These are phyloP conservation scores for Archips xylosteana DNA, from an alignment of 2,888 invertebrate genomes.

Conservation along the genomic window DNA sequence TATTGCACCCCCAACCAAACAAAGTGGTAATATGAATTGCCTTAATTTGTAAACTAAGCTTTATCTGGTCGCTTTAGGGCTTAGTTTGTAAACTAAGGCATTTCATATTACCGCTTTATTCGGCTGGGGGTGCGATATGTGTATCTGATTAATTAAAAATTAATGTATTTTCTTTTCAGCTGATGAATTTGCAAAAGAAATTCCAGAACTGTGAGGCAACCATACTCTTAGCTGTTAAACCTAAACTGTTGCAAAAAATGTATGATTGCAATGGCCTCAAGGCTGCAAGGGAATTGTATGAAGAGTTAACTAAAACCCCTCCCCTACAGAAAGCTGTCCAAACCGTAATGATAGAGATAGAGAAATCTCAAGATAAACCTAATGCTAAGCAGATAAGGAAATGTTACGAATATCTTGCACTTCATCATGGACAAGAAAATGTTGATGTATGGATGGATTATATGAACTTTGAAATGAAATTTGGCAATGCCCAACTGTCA, in stretches of 20 bases:
- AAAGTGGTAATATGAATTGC: too few relatives aligned
- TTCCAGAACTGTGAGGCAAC: conserved; percentile 79
- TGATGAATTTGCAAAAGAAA: conserved; percentile 68
- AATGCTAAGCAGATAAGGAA: conserved; percentile 83
- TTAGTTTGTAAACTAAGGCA: too few relatives aligned
- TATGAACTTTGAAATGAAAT: conserved; percentile 88
- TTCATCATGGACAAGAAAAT: conserved; percentile 88
- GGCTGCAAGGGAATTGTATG: conserved; percentile 87
- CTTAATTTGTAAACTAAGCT: too few relatives aligned
- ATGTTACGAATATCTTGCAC: conserved; percentile 87
- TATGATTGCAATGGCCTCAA: conserved; percentile 79
- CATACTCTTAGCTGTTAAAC: conserved; percentile 84
- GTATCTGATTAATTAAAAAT: not conserved
- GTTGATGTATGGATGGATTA: conserved; percentile 91
- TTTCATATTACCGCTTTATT: too few relatives aligned
- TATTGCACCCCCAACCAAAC: too few relatives aligned
- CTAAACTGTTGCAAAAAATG: conserved; percentile 87
- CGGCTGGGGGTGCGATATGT: too few relatives aligned
- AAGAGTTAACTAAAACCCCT: conserved; percentile 83
- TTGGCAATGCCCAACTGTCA: conserved; percentile 85
- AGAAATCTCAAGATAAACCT: conserved; percentile 72
- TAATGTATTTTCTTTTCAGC: conserved; percentile 60
- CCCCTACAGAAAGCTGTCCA: conserved; percentile 87
- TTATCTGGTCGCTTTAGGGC: too few relatives aligned
- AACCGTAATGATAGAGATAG: conserved; percentile 86